Evolutionary conservation across 2,113 vertebrate species (phyloP).

Genomic region (Antechinus stuartii): DNA sequence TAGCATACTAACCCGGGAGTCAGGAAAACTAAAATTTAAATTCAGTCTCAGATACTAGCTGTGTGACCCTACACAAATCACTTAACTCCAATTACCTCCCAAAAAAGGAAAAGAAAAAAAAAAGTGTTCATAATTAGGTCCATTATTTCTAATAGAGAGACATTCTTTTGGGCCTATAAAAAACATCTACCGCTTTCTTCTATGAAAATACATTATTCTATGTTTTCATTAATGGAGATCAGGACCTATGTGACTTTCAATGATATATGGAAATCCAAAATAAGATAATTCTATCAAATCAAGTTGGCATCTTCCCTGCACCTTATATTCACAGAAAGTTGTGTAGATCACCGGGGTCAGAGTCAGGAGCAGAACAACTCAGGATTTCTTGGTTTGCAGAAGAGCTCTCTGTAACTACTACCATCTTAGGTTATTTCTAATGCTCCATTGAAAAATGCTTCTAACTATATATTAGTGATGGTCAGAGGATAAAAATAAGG

Average conservation of each 20-base stretch:
- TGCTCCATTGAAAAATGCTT: not conserved
- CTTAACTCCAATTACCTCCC: not conserved
- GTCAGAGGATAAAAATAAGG: constrained; percentile 14
- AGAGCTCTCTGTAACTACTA: not conserved
- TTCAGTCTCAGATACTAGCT: not conserved
- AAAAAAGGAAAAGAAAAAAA: not conserved
- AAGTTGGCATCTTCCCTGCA: not conserved
- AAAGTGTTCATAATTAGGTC: not conserved
- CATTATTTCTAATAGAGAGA: not conserved
- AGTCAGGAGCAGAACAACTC: not conserved
- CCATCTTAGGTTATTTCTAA: not conserved
- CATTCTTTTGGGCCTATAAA: not conserved
- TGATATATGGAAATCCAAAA: not conserved
- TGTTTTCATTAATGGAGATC: not conserved
- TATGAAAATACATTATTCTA: not conserved
- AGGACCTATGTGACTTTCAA: not conserved
- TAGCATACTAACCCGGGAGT: not conserved
- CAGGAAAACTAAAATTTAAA: not conserved
- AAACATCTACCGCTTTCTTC: not conserved
- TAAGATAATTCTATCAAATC: not conserved
- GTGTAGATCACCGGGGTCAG: not conserved
- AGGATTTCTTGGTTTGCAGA: not conserved
- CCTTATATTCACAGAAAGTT: not conserved
- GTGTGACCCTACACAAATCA: not conserved
- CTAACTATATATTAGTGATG: not conserved